Evolutionary conservation across 2,113 vertebrate species (phyloP).

Genomic region (Antigone vipio): DNA sequence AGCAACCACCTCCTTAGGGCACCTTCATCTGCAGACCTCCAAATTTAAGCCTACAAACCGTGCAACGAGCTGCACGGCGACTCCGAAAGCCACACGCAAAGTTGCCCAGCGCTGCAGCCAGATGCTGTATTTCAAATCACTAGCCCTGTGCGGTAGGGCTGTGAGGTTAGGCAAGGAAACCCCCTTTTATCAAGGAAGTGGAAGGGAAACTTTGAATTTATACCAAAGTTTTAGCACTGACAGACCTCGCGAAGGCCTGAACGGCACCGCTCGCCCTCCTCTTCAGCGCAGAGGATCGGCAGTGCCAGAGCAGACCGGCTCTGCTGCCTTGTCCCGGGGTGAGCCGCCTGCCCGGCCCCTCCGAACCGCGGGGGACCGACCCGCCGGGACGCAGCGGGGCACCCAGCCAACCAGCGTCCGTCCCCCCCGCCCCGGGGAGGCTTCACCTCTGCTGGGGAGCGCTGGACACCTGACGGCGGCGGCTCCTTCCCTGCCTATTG

Average conservation of each 20-base stretch:
- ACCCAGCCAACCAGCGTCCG: not conserved
- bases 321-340: not conserved
- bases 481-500: not conserved
- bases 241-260: not conserved
- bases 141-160: too few relatives aligned
- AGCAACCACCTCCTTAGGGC: not conserved
- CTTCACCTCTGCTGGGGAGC: not conserved
- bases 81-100: not conserved
- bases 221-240: not conserved
- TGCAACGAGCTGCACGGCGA: not conserved
- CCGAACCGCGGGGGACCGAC: not conserved
- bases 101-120: not conserved
- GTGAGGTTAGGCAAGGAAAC: not conserved
- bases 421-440: not conserved
- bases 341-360: not conserved
- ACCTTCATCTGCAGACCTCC: not conserved
- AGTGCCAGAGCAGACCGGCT: not conserved
- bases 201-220: not conserved
- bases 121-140: not conserved
- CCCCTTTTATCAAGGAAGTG: not conserved
- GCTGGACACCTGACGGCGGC: not conserved
- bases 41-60: fast-evolving
- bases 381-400: not conserved
- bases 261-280: not conserved
- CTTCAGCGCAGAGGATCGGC: not conserved